A percentile compares a stretch with the other conserved stretches of the same genome.
Conservation (phyloP, 2,888 invertebrate genomes). For the Hirtodrosophila duncani region DNA sequence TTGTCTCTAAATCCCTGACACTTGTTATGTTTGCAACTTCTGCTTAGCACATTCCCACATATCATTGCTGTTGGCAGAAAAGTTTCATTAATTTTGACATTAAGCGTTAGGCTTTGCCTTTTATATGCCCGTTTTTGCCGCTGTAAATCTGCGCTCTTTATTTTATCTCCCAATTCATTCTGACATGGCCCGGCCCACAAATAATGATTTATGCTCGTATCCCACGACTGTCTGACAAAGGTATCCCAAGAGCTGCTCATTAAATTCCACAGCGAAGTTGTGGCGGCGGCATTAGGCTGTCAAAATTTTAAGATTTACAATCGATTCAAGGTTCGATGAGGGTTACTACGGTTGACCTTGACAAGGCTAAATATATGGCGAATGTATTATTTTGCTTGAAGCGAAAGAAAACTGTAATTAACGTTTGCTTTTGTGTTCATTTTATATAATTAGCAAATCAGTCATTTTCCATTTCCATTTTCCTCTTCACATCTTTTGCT, state of each 20-base stretch:
- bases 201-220: conserved; percentile 71
- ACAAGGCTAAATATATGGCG: no score
- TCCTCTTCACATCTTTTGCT: conserved; percentile 35
- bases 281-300: conserved; percentile 54
- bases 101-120: conserved; percentile 22
- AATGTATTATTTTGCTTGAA: no score
- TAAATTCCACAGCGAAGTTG: conserved; percentile 41
- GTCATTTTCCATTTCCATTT: conserved; percentile 54
- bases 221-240: conserved; percentile 15
- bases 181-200: conserved; percentile 56
- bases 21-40: no score
- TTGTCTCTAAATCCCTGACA: no score
- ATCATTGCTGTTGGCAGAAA: no score
- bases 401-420: no score
- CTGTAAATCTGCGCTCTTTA: conserved; percentile 23
- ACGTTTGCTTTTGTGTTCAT: no score
- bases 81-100: conserved; percentile 53
- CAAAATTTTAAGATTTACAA: conserved; percentile 64
- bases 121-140: conserved; percentile 4
- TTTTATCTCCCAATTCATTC: conserved; percentile 62
- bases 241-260: conserved; percentile 34
- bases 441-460: conserved; percentile 44
- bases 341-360: no score
- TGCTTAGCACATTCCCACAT: no score
- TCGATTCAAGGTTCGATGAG: no score